A percentile compares a stretch with the other conserved stretches of the same genome.
These are phyloP conservation scores for Vanessa tameamea DNA, from an alignment of 1,140 invertebrate genomes.

Conservation along the genomic window DNA sequence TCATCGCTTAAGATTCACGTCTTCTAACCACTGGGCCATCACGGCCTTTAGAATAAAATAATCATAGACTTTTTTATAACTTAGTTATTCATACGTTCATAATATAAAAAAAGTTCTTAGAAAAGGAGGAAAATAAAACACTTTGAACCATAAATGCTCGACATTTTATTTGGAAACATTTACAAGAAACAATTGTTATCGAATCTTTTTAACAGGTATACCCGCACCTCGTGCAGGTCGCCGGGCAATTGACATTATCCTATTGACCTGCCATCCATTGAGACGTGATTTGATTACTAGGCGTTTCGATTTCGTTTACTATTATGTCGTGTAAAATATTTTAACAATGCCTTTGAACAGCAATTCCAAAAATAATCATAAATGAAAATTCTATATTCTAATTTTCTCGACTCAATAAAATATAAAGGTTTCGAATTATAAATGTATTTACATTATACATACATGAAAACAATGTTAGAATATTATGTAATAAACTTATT, in stretches of 20 bases:
- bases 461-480: background rate
- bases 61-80: no score
- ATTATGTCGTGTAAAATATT: conserved; percentile 42
- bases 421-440: background rate
- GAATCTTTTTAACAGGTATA: conserved; percentile 40
- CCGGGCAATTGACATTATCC: conserved; percentile 37
- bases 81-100: no score
- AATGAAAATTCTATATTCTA: background rate
- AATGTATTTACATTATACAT: background rate
- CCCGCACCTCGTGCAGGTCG: conserved; percentile 41
- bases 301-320: background rate
- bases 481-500: background rate
- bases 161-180: conserved; percentile 79
- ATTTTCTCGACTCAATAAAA: no score
- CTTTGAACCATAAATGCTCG: conserved; percentile 68
- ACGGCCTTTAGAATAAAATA: no score
- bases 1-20: no score
- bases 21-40: no score
- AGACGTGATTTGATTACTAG: background rate
- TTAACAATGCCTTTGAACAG: background rate
- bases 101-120: background rate
- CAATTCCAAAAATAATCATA: background rate
- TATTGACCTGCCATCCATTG: conserved; percentile 28
- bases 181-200: conserved; percentile 69
- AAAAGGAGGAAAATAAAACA: conserved; percentile 54